Percentiles rank a stretch among this genome's conserved stretches.
These are phyloP conservation scores for Mormyrus proboscirostris DNA, from an alignment of 2,797 vertebrate genomes.

Conservation along the genomic window DNA sequence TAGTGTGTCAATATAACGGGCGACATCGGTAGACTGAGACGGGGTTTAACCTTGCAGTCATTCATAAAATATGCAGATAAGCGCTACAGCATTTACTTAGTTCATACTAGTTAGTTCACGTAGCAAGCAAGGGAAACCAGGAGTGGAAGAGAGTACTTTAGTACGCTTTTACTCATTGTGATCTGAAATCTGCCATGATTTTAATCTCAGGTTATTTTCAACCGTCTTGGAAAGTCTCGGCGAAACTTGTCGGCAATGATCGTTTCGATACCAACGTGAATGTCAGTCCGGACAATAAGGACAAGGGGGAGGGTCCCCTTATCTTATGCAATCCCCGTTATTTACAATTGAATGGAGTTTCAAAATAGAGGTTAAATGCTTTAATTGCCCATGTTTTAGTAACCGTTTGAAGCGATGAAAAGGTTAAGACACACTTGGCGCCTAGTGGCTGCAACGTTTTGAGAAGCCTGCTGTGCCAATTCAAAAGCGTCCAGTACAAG, in stretches of 20 bases:
- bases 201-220: not conserved
- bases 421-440: constrained; percentile 33
- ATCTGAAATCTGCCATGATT: not conserved
- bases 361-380: constrained; percentile 26
- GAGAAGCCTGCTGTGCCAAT: constrained; percentile 30
- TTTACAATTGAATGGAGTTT: constrained; percentile 43
- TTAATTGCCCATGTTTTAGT: constrained; percentile 28
- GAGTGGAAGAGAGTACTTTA: not conserved
- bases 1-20: not conserved
- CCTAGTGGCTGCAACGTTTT: constrained; percentile 33
- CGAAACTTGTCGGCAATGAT: constrained; percentile 18
- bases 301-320: constrained; percentile 17
- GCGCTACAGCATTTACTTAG: not conserved
- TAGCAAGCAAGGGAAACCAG: not conserved
- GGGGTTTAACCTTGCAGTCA: not conserved
- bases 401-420: constrained; percentile 28
- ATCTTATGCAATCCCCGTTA: constrained; percentile 12
- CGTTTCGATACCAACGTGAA: constrained; percentile 24
- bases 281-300: constrained; percentile 18
- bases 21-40: not conserved
- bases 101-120: not conserved
- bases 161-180: not conserved
- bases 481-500: constrained; percentile 1
- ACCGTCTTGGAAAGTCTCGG: not conserved
- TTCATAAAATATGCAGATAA: not conserved